phyloP scores from a whole-genome alignment of 1,140 invertebrate genomes.

The Nasonia giraulti region DNA sequence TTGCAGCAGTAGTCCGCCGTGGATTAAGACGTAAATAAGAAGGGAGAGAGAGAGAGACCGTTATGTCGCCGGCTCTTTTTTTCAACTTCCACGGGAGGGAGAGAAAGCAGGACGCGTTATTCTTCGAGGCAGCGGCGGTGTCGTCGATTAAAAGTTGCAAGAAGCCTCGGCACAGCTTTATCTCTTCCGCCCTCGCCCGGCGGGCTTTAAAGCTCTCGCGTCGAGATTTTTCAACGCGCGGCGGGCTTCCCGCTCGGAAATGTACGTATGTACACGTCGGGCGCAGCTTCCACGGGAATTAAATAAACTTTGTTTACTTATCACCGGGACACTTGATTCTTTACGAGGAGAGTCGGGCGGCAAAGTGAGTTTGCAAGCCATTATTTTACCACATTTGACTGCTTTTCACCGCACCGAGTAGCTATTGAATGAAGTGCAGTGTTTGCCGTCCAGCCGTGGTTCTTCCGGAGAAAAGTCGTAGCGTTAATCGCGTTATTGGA shows the following conservation, averaged over 20 bases:
- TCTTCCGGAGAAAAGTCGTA: too few relatives aligned
- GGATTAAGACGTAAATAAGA: slow-evolving; percentile 32
- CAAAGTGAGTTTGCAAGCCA: not conserved
- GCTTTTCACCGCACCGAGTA: too few relatives aligned
- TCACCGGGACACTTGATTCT: not conserved
- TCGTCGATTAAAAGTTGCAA: slow-evolving; percentile 37
- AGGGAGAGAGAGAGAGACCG: not conserved
- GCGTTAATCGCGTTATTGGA: too few relatives aligned
- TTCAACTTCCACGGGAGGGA: not conserved
- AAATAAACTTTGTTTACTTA: slow-evolving; percentile 20
- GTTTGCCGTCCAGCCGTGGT: too few relatives aligned
- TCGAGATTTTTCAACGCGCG: not conserved
- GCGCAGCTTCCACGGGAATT: not conserved
- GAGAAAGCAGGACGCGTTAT: not conserved
- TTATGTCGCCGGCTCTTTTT: not conserved
- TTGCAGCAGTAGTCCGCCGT: not conserved
- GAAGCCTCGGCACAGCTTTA: not conserved
- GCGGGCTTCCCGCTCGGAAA: not conserved
- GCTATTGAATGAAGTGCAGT: too few relatives aligned
- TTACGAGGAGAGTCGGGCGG: not conserved
- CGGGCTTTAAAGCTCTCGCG: not conserved
- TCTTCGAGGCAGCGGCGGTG: not conserved
- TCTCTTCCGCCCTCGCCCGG: not conserved
- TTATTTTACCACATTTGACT: too few relatives aligned
- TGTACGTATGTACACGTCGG: not conserved